Evolutionary conservation across 2,888 invertebrate species (phyloP), one percentile per base, ranked within the genome.

Genomic region (Dynastes grantii): DNA sequence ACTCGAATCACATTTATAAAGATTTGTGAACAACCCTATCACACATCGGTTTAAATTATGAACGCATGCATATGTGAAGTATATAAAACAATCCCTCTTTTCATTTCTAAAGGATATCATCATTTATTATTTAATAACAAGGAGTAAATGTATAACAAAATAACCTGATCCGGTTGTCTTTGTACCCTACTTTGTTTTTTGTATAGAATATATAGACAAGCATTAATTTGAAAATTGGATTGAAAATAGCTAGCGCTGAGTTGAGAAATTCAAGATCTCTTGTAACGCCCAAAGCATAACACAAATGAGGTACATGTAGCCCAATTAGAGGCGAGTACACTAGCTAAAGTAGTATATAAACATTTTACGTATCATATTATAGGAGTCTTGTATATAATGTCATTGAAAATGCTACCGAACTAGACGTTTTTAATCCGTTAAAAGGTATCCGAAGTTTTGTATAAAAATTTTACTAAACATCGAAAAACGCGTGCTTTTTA

Each of bases 251-350:
- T 79, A 29, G 32, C 40, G n/a, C 1, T n/a, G 40, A 71, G 71
- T 71, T 71, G 22, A 55, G 71, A 40, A 58, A 71, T n/a, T 58
- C 55, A 13, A 55, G 49, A 71, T 71, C 84, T 71, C 84, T 85
- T 87, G 86, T 86, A 32, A 84, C 82, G 85, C 86, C 85, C 82
- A 83, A 82, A 85, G 85, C 85, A 81, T 78, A 83, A 85, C 85
- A 84, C 84, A 85, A 86, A 87, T 87, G 86, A 86, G 85, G 85
- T 86, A 87, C 87, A 87, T 84, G 86, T 85, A 84, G 85, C 86
- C 53, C 86, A 87, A 87, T 87, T 87, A 87, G 71, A 85, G 85
- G n/a, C n/a, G 27, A 51, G 29, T 53, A 70, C 49, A 29, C 11
- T 16, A 37, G 58, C 55, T 71, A 22, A 71, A 71, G 71, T 40